phyloP scores from a whole-genome alignment of 2,888 invertebrate species.

The Ornithoptera priamus region DNA sequence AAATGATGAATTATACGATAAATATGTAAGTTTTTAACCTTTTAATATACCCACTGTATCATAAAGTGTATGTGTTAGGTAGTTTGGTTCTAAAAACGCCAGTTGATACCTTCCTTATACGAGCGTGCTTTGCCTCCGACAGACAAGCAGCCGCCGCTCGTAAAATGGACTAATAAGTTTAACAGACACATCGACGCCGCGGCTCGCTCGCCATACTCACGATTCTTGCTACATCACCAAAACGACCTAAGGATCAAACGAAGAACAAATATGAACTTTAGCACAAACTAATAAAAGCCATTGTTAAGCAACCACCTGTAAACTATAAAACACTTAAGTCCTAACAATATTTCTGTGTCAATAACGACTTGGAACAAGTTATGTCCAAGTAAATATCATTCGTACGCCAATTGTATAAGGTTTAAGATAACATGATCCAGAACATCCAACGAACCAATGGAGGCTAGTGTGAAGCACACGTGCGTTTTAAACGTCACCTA shows the following conservation, averaged over 20 bases:
- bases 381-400: constrained; percentile 36
- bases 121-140: constrained; percentile 36
- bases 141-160: constrained; percentile 62
- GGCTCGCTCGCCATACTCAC: constrained; percentile 68
- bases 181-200: constrained; percentile 76
- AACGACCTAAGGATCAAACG: constrained; percentile 45
- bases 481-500: constrained; percentile 71
- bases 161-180: constrained; percentile 71
- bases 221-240: constrained; percentile 39
- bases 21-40: not conserved
- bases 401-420: constrained; percentile 35
- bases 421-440: constrained; percentile 38
- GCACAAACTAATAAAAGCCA: constrained; percentile 35
- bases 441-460: constrained; percentile 38
- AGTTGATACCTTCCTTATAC: constrained; percentile 28
- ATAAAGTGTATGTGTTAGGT: not conserved
- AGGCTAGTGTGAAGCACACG: constrained; percentile 68
- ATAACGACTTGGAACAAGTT: constrained; percentile 47
- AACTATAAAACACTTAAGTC: constrained; percentile 56
- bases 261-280: constrained; percentile 41
- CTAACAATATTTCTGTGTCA: constrained; percentile 45
- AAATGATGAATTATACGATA: not conserved
- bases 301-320: constrained; percentile 36
- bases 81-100: constrained; percentile 4
- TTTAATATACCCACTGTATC: not conserved